Percentiles rank a stretch among this genome's conserved stretches.
phyloP scores from a whole-genome alignment of 1,140 invertebrate species.

The Delia radicum region DNA sequence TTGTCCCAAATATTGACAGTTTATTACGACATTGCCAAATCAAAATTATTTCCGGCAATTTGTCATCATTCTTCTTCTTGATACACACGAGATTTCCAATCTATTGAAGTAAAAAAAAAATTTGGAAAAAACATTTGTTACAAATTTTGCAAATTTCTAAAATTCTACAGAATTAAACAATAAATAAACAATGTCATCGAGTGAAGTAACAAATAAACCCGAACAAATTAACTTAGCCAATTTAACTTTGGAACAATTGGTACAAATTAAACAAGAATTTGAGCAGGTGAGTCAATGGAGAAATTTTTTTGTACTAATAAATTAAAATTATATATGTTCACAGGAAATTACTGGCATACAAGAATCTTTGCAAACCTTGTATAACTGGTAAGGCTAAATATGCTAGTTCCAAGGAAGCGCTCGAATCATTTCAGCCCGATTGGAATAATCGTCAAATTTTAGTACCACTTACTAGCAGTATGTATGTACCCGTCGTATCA shows the following conservation, averaged over 20 bases:
- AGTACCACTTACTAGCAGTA: constrained; percentile 89
- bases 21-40: not conserved
- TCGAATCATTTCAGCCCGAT: constrained; percentile 76
- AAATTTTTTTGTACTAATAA: constrained; percentile 8
- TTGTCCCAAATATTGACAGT: not conserved
- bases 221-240: constrained; percentile 77
- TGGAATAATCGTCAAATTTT: constrained; percentile 79
- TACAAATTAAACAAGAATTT: constrained; percentile 80
- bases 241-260: constrained; percentile 75
- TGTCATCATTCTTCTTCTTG: not conserved
- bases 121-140: constrained; percentile 27
- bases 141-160: constrained; percentile 19
- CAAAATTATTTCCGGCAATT: not conserved
- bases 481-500: constrained; percentile 88
- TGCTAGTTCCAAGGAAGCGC: constrained; percentile 79
- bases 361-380: constrained; percentile 83
- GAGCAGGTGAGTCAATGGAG: constrained; percentile 67
- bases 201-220: constrained; percentile 55
- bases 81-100: not conserved
- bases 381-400: constrained; percentile 90
- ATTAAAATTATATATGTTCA: constrained; percentile 29
- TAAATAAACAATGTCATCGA: constrained; percentile 38
- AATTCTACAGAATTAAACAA: constrained; percentile 30
- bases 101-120: not conserved
- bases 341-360: constrained; percentile 85